phyloP scores from a whole-genome alignment of 2,797 vertebrate genomes.

The Numenius phaeopus region DNA sequence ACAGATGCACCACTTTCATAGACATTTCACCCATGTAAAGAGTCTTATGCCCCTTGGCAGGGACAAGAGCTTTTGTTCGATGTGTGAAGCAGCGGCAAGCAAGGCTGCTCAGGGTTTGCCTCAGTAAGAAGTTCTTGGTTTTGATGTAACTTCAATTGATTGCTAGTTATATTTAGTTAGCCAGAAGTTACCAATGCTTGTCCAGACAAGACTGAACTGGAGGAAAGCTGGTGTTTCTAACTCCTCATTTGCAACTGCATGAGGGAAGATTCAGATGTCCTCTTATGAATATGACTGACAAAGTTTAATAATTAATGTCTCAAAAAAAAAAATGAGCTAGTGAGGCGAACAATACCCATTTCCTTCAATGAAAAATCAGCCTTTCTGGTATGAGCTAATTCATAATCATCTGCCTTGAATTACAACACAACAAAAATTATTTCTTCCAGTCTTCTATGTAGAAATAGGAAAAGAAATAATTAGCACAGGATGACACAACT shows the following conservation, averaged over 20 bases:
- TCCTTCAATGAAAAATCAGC: constrained; percentile 38
- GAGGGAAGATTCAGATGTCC: constrained; percentile 29
- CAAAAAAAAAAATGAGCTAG: neutral
- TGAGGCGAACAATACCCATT: neutral
- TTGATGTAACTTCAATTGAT: neutral
- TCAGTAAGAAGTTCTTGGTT: neutral
- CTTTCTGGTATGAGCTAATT: neutral
- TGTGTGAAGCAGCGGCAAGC: neutral
- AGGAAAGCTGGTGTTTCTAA: neutral
- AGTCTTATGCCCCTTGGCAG: neutral
- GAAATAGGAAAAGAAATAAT: constrained; percentile 29
- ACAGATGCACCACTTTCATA: neutral
- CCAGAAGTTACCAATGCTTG: neutral
- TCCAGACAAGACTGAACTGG: neutral
- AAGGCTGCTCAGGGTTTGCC: neutral
- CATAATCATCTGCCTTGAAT: constrained; percentile 34
- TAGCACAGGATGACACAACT: neutral
- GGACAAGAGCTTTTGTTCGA: neutral
- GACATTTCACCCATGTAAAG: neutral
- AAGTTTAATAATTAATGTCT: constrained; percentile 35
- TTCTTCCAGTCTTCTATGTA: neutral
- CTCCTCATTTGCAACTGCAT: constrained; percentile 1
- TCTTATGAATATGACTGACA: neutral
- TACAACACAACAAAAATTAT: neutral
- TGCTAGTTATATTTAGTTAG: neutral